These are phyloP conservation scores for Limenitis arthemis DNA, from an alignment of 2,888 invertebrate genomes.

Conservation along the genomic window DNA sequence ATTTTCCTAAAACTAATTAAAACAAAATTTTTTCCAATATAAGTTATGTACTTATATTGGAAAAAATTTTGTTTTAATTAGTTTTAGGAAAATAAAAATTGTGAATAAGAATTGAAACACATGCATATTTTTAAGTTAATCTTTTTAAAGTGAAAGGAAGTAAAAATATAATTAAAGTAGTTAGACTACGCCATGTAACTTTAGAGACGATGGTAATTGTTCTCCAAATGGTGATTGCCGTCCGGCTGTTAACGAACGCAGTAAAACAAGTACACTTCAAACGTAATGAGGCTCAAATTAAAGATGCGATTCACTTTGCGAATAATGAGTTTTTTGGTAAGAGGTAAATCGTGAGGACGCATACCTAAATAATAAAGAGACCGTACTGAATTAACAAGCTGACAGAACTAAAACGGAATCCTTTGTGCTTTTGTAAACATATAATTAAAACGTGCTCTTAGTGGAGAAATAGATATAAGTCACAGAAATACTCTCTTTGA, in stretches of 20 bases:
- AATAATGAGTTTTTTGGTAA: conserved; percentile 26
- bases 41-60: not conserved
- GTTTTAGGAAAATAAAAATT: too few relatives aligned
- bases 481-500: not conserved
- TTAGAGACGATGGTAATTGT: conserved; percentile 12
- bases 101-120: too few relatives aligned
- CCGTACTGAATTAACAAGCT: conserved; percentile 8
- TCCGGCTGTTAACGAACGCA: conserved; percentile 32
- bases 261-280: conserved; percentile 39
- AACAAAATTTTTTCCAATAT: not conserved
- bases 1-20: too few relatives aligned
- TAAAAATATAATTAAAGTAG: not conserved
- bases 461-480: not conserved
- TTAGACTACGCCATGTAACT: conserved; percentile 1
- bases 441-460: conserved; percentile 5
- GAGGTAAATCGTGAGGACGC: conserved; percentile 21
- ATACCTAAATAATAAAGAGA: conserved; percentile 14
- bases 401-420: conserved; percentile 9
- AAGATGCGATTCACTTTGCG: conserved; percentile 29
- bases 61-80: not conserved
- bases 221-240: conserved; percentile 19
- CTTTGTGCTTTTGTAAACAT: conserved; percentile 7
- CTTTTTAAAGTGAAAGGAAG: too few relatives aligned
- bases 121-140: too few relatives aligned
- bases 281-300: conserved; percentile 35